Percentiles rank a stretch among this genome's conserved stretches.
Conservation (phyloP, 2,113 vertebrate genomes). For the Nothobranchius kuhntae region DNA sequence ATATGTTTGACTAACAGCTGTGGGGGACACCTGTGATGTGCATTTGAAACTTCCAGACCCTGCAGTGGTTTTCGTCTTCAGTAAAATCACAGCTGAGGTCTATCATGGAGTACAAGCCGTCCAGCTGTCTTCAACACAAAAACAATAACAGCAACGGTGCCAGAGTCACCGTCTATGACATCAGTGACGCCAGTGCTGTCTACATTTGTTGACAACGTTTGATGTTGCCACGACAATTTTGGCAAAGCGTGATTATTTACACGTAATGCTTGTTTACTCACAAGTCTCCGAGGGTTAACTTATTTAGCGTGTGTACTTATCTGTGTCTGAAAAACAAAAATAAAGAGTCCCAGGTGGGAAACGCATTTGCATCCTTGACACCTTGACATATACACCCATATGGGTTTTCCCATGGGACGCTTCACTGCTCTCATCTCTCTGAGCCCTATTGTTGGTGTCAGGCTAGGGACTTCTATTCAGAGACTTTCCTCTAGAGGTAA, state of each 20-base stretch:
- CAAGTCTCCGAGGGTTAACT: conserved; percentile 43
- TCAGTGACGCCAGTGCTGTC: conserved; percentile 24
- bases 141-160: conserved; percentile 13
- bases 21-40: conserved; percentile 32
- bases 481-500: conserved; percentile 60
- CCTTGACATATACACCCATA: conserved; percentile 50
- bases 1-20: conserved; percentile 13
- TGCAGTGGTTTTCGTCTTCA: conserved; percentile 12
- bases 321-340: conserved; percentile 78
- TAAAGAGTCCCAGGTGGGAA: conserved; percentile 70
- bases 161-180: conserved; percentile 24
- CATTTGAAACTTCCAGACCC: conserved; percentile 38
- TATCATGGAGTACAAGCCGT: conserved; percentile 28
- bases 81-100: conserved; percentile 17
- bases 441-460: conserved; percentile 63
- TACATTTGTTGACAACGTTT: conserved; percentile 46
- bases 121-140: conserved; percentile 18
- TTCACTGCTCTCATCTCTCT: conserved; percentile 39
- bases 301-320: conserved; percentile 65
- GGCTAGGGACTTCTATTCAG: conserved; percentile 69
- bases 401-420: conserved; percentile 44
- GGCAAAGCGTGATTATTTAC: conserved; percentile 64
- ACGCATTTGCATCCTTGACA: conserved; percentile 75
- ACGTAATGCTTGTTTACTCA: conserved; percentile 69
- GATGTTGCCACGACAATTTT: conserved; percentile 66